Conservation (phyloP, 2,888 invertebrate genomes). For the Ennomos erosarius region DNA sequence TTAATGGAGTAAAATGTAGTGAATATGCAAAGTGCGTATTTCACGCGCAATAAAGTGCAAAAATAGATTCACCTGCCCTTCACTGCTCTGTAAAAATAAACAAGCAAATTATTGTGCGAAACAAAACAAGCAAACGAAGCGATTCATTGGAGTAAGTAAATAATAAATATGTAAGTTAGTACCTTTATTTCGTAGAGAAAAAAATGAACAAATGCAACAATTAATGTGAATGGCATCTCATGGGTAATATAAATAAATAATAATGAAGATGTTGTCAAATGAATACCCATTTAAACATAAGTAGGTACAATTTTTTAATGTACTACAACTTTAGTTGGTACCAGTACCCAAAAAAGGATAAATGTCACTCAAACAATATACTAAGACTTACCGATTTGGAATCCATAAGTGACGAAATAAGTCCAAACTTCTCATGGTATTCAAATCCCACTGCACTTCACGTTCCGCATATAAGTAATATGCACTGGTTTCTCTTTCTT, state of each 20-base stretch:
- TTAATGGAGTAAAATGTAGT: constrained; percentile 13
- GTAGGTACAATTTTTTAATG: too few species aligned
- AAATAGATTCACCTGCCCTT: constrained; percentile 30
- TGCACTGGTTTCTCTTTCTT: not conserved
- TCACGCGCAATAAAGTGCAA: constrained; percentile 25
- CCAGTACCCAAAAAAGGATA: too few species aligned
- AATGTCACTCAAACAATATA: not conserved
- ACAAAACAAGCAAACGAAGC: constrained; percentile 1
- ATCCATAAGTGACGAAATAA: constrained; percentile 16
- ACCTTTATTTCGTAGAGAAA: too few species aligned
- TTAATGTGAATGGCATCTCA: too few species aligned
- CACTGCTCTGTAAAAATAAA: constrained; percentile 15
- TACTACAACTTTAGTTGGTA: too few species aligned
- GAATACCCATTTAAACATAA: too few species aligned
- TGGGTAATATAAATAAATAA: too few species aligned
- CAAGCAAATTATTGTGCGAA: constrained; percentile 2
- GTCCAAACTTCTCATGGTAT: constrained; percentile 13
- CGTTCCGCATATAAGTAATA: not conserved
- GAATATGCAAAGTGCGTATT: constrained; percentile 23
- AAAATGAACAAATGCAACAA: too few species aligned
- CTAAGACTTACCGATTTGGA: constrained; percentile 15
- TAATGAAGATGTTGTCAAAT: too few species aligned
- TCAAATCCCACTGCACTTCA: constrained; percentile 13
- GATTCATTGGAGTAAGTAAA: too few species aligned
- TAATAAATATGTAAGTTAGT: too few species aligned